Evolutionary conservation across 2,113 vertebrate species (phyloP).

Genomic region (Notothenia coriiceps): DNA sequence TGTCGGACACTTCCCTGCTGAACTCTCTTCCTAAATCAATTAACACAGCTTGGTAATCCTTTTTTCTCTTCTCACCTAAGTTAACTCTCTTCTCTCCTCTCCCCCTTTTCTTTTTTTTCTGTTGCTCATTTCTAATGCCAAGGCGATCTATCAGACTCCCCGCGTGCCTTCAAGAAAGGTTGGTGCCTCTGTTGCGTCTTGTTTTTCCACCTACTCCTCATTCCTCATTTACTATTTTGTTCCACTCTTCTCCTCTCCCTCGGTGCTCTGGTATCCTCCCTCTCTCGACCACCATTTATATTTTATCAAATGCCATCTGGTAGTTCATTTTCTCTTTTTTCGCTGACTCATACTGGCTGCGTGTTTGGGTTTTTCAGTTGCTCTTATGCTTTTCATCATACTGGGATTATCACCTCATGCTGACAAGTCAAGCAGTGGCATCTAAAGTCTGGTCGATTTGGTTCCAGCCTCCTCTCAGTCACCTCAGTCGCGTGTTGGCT

Average conservation of each 20-base stretch:
- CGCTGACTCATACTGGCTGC: slow-evolving; percentile 38
- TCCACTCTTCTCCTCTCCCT: slow-evolving; percentile 43
- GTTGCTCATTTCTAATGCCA: slow-evolving; percentile 83
- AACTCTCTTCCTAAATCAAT: slow-evolving; percentile 65
- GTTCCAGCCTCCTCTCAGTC: slow-evolving; percentile 18
- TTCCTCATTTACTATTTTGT: slow-evolving; percentile 49
- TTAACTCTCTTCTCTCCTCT: slow-evolving; percentile 75
- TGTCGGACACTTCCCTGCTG: slow-evolving; percentile 63
- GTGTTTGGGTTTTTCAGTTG: slow-evolving; percentile 33
- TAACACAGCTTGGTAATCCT: slow-evolving; percentile 80
- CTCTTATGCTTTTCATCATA: slow-evolving; percentile 38
- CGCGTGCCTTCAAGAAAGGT: slow-evolving; percentile 99
- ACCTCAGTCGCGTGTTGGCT: slow-evolving; percentile 21
- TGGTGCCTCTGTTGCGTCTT: slow-evolving; percentile 88
- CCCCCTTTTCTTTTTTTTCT: slow-evolving; percentile 76
- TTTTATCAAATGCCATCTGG: slow-evolving; percentile 56
- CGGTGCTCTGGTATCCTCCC: slow-evolving; percentile 36
- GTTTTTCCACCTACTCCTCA: slow-evolving; percentile 53
- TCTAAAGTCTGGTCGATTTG: slow-evolving; percentile 8
- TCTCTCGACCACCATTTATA: slow-evolving; percentile 28
- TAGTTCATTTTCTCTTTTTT: slow-evolving; percentile 41
- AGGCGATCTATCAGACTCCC: slow-evolving; percentile 97
- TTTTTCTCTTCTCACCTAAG: slow-evolving; percentile 78
- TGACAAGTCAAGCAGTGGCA: slow-evolving; percentile 27
- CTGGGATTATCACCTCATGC: slow-evolving; percentile 55